Evolutionary conservation across 2,113 vertebrate species (phyloP).

Genomic region (Rafetus swinhoei): DNA sequence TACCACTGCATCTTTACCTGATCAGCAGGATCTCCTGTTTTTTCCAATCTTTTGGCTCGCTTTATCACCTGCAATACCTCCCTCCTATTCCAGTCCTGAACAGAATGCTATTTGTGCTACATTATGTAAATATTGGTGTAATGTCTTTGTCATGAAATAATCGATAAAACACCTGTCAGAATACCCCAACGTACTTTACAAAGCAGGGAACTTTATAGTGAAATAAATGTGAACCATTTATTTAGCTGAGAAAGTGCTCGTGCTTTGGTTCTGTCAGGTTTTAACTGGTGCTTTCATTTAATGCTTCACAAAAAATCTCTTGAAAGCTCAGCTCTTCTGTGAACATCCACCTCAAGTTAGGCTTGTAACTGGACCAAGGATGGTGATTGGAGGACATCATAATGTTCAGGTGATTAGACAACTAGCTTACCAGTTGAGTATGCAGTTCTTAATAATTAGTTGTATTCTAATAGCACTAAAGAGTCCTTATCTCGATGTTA

Average conservation of each 20-base stretch:
- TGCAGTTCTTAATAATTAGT: not conserved
- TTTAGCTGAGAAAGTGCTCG: slow-evolving; percentile 1
- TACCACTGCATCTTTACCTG: not conserved
- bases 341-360: not conserved
- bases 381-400: not conserved
- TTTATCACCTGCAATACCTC: not conserved
- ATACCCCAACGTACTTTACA: not conserved
- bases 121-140: not conserved
- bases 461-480: not conserved
- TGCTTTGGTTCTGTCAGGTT: not conserved
- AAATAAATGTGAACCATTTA: not conserved
- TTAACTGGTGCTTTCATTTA: not conserved
- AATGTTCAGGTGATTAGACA: no score
- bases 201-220: not conserved
- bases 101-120: slow-evolving; percentile 11
- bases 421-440: not conserved
- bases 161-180: not conserved
- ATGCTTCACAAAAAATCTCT: not conserved
- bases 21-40: not conserved
- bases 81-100: slow-evolving; percentile 3
- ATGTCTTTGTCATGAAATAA: slow-evolving; percentile 13
- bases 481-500: not conserved
- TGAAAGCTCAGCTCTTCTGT: not conserved
- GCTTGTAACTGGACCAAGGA: not conserved
- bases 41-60: not conserved